phyloP scores from a whole-genome alignment of 2,888 invertebrate species.

The Ochlodes sylvanus region DNA sequence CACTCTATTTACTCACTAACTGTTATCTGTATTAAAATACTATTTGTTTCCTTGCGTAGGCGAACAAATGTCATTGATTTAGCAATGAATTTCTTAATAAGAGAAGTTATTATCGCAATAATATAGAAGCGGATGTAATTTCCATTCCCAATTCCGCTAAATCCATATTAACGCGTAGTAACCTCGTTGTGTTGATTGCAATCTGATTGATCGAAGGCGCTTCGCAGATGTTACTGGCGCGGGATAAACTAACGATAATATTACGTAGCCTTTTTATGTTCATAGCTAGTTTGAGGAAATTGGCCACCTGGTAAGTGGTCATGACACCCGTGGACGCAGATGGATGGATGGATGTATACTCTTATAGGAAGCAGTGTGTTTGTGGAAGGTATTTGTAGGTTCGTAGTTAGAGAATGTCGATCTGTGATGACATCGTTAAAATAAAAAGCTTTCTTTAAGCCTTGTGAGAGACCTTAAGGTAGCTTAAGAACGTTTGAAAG shows the following conservation, averaged over 20 bases:
- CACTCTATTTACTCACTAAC: no score
- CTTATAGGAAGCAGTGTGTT: no score
- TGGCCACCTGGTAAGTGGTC: neutral
- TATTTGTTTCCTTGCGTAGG: neutral
- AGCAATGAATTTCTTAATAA: conserved; percentile 4
- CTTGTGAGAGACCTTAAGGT: no score
- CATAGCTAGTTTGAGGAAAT: neutral
- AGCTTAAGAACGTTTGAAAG: no score
- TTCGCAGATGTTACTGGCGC: conserved; percentile 20
- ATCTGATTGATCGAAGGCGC: conserved; percentile 43
- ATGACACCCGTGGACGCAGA: no score
- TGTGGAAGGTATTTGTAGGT: no score
- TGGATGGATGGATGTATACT: no score
- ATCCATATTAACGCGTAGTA: conserved; percentile 21
- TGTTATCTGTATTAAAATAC: no score
- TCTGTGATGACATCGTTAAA: no score
- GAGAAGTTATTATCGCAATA: conserved; percentile 7
- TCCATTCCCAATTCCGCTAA: conserved; percentile 17
- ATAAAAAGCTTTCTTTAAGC: no score
- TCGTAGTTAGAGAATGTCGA: no score
- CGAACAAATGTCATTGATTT: neutral
- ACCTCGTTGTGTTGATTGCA: conserved; percentile 39
- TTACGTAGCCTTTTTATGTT: conserved; percentile 4
- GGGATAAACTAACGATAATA: neutral
- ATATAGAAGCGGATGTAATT: conserved; percentile 8